A percentile compares a stretch with the other conserved stretches of the same genome.
Conservation (phyloP, 2,797 vertebrate genomes). For the Fundulus diaphanus region DNA sequence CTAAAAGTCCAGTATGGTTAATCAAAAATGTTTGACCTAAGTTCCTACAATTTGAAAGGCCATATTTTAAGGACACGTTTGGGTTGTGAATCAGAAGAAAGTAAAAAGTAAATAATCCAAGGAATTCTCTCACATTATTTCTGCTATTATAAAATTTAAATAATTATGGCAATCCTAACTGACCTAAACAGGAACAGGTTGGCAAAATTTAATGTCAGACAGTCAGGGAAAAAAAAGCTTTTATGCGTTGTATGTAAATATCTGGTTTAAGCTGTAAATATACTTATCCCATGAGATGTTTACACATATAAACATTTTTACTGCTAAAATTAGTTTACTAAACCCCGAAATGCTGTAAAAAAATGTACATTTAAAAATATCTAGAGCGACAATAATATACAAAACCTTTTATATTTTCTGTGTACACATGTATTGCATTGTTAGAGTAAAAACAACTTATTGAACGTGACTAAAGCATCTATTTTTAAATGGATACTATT, state of each 20-base stretch:
- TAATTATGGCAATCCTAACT: not conserved
- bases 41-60: too few species aligned
- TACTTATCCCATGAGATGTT: not conserved
- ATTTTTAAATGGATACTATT: slow-evolving; percentile 12
- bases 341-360: slow-evolving; percentile 9
- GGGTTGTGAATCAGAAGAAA: not conserved
- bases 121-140: not conserved
- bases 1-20: too few species aligned
- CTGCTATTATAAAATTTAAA: not conserved
- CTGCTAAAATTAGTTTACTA: not conserved
- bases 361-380: slow-evolving; percentile 14
- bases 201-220: not conserved
- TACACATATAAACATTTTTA: not conserved
- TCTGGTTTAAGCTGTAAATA: not conserved
- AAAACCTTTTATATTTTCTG: slow-evolving; percentile 3
- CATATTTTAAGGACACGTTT: not conserved
- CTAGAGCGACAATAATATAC: slow-evolving; percentile 5
- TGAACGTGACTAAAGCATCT: not conserved
- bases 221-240: not conserved
- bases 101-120: not conserved
- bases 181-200: too few species aligned
- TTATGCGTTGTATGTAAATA: not conserved
- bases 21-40: too few species aligned
- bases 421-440: not conserved
- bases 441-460: slow-evolving; percentile 1